Base-by-base conservation (phyloP, 2,797 vertebrate species). In the Telmatherina bonti region DNA sequence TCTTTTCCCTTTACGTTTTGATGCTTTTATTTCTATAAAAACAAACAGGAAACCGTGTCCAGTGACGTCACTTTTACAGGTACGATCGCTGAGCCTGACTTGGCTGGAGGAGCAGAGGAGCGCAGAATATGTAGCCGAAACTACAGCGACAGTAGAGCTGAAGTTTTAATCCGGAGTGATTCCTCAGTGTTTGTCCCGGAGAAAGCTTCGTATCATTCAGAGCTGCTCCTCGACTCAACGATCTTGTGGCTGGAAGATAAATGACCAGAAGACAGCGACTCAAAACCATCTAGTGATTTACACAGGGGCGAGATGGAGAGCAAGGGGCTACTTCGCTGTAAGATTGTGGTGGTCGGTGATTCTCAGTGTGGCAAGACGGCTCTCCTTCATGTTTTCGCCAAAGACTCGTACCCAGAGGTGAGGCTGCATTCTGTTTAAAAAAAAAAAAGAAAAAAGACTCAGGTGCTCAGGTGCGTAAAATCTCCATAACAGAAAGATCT, bases 391-490 rank as follows among this genome's bases (percentile, higher is more conserved):
- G 97, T 98, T 83, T 98, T 98, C 84, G 96, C 97, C 82, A 98
- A 98, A 94, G 96, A 98, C 85, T 95, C 96, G 70, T 98, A 96
- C 85, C 96, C 97, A 47, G 96, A 97, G 96, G 97, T 97, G 88
- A 90, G 81, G 51, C 10, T 11, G 0, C 0, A 2, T 67, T n/a
- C n/a, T 56, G 53, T 5, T 35, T 22, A 6, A 1, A 26, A 10
- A 24, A 5, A 31, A 31, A 18, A 3, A 13, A 26, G 43, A 60
- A 52, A 31, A 35, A 6, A 2, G 13, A 4, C 9, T n/a, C n/a
- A n/a, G 27, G 26, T 43, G 31, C 52, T 30, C 61, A 15, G 27
- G 51, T 67, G 64, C 65, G 78, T 7, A 62, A 82, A 82, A 35
- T 52, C 43, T 7, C 6, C 0, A 10, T 69, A 67, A 47, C 1